These are phyloP conservation scores for Artibeus jamaicensis DNA, from an alignment of 2,797 vertebrate genomes.

Conservation along the genomic window DNA sequence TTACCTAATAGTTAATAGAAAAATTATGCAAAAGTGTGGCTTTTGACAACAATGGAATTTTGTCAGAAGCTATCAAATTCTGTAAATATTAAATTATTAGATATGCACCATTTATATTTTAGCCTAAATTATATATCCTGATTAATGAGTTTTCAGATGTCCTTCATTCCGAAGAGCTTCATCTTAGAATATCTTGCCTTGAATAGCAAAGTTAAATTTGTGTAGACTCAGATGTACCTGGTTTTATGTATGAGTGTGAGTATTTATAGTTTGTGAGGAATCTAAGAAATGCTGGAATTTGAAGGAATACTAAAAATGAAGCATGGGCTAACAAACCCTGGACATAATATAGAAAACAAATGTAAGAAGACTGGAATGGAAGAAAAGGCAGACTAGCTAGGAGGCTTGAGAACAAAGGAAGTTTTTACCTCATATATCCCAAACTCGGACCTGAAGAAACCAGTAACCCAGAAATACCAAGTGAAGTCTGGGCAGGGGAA, in stretches of 20 bases:
- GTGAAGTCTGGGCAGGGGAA: background rate
- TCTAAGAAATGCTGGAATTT: background rate
- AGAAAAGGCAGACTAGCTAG: background rate
- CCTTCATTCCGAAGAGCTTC: background rate
- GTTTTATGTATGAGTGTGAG: background rate
- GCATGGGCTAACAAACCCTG: background rate
- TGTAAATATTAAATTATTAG: background rate
- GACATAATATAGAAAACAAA: background rate
- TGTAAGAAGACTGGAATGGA: background rate
- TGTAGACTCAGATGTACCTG: background rate
- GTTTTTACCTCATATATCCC: background rate
- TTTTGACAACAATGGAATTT: background rate
- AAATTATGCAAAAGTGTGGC: background rate
- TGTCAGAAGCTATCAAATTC: background rate
- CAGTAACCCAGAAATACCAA: background rate
- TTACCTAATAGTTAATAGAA: background rate
- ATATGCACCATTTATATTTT: background rate
- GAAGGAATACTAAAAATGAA: background rate
- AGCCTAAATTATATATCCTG: background rate
- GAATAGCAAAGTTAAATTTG: conserved; percentile 1
- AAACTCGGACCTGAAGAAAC: background rate
- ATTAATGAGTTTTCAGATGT: background rate
- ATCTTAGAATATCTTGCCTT: background rate
- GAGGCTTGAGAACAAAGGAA: background rate
- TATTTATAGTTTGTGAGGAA: background rate